These are phyloP conservation scores for Spodoptera picta DNA, from an alignment of 2,888 invertebrate species.

Conservation along the genomic window DNA sequence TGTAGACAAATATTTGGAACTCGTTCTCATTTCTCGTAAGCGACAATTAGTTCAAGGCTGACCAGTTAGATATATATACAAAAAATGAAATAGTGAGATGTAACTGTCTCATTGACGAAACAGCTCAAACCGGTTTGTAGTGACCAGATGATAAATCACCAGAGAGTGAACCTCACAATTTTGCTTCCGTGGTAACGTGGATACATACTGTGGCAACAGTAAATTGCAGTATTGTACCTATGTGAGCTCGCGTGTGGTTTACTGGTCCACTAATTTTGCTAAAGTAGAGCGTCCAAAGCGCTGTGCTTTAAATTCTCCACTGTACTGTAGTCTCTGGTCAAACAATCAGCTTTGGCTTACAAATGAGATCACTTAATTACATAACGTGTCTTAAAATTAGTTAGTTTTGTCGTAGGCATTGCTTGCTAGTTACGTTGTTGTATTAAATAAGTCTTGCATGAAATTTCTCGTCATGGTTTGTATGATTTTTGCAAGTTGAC, in stretches of 20 bases:
- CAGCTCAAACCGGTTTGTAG: constrained; percentile 43
- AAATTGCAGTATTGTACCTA: neutral
- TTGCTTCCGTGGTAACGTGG: neutral
- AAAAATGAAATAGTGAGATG: constrained; percentile 34
- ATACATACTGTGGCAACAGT: neutral
- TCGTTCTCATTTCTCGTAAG: constrained; percentile 5
- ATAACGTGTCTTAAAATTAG: constrained; percentile 14
- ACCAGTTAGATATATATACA: neutral
- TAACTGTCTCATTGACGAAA: constrained; percentile 39
- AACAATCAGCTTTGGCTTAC: neutral
- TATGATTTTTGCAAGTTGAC: neutral
- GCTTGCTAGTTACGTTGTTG: neutral
- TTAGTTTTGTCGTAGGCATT: neutral
- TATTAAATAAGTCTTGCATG: neutral
- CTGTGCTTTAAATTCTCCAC: too few relatives aligned
- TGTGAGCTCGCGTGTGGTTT: neutral
- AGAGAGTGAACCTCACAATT: constrained; percentile 2
- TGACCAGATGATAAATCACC: constrained; percentile 14
- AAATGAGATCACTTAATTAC: constrained; percentile 30
- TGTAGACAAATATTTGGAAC: constrained; percentile 7
- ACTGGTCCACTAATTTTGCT: neutral
- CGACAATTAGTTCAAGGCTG: constrained; percentile 42
- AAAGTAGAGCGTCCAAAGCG: neutral
- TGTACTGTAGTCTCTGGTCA: neutral
- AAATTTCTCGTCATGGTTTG: neutral